Conservation (phyloP, 2,888 invertebrate genomes). For the Norana najaformis region DNA sequence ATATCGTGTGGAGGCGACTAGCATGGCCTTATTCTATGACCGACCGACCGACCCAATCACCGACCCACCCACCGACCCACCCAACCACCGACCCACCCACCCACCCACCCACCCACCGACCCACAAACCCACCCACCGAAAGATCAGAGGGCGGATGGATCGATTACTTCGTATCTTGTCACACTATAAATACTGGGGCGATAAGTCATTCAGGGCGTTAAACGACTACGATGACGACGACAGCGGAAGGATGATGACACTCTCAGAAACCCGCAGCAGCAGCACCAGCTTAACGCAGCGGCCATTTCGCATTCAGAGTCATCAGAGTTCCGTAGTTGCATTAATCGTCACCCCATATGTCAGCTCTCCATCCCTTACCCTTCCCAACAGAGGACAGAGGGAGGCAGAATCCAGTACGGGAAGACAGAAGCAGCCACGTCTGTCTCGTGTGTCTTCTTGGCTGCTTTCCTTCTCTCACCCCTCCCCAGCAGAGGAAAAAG, state of each 20-base stretch:
- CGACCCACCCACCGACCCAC: no score
- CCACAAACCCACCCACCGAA: neutral
- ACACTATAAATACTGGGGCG: neutral
- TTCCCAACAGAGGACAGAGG: no score
- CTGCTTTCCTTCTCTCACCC: no score
- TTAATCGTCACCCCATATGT: neutral
- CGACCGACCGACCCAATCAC: neutral
- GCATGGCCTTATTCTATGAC: neutral
- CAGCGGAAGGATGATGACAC: neutral
- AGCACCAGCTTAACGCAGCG: neutral
- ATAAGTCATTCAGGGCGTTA: slow-evolving; percentile 13
- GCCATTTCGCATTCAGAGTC: neutral
- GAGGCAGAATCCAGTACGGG: no score
- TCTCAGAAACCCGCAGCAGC: neutral
- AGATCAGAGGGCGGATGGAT: neutral
- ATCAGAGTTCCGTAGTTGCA: neutral
- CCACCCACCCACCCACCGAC: neutral
- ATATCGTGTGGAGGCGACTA: neutral
- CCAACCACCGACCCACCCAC: neutral
- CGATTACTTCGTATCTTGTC: slow-evolving; percentile 13
- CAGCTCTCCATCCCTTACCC: neutral
- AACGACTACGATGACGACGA: neutral
- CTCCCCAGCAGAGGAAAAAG: no score
- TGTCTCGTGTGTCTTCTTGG: no score
- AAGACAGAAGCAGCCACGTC: no score